Base-by-base conservation (phyloP, 2,797 vertebrate genomes). In the Xerus rutilus region DNA sequence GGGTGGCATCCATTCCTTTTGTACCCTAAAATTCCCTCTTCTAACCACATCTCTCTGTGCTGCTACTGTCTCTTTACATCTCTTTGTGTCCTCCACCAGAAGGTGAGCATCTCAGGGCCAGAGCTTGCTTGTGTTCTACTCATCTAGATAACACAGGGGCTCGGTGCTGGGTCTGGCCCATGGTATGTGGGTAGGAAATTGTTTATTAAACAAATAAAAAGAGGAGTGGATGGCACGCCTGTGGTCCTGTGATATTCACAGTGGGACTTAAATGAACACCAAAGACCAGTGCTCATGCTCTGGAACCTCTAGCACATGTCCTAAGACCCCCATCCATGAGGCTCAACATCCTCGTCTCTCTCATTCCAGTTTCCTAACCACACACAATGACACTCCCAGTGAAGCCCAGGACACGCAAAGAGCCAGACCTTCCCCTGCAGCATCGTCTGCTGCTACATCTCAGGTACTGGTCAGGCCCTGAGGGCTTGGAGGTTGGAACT, bases 381-480 rank as follows among this genome's bases (percentile, higher is more conserved):
- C 47, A 43, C 1, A 9, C 30, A 25, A 3, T 21, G 45, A 15
- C 15, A 7, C 45, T 65, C 39, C 20, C 69, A 23, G 28, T 3
- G 43, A 28, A 21, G 65, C 62, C 54, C 25, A 14, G 39, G 32
- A n/a, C 54, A 39, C 30, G 11, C 0, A 0, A 32, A 59, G 12
- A 69, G 32, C 59, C 21, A 20, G 76, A 9, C 25, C 45, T 10
- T 0, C 6, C 52, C 20, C 77, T 8, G 21, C 2, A 1, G 28
- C 43, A 0, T 8, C 3, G 0, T 3, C 13, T 52, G 45, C 39
- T 11, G 39, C 47, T 17, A 28, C 23, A 5, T 52, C 28, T 73
- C 64, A 59, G 64, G 57, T 21, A 39, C 6, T 18, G 9, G 0
- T 69, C 43, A 45, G n/a, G 49, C 49, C n/a, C 32, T 8, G 20